These are phyloP conservation scores for Marcusenius ussheri DNA, from an alignment of 2,113 vertebrate genomes.

Conservation along the genomic window DNA sequence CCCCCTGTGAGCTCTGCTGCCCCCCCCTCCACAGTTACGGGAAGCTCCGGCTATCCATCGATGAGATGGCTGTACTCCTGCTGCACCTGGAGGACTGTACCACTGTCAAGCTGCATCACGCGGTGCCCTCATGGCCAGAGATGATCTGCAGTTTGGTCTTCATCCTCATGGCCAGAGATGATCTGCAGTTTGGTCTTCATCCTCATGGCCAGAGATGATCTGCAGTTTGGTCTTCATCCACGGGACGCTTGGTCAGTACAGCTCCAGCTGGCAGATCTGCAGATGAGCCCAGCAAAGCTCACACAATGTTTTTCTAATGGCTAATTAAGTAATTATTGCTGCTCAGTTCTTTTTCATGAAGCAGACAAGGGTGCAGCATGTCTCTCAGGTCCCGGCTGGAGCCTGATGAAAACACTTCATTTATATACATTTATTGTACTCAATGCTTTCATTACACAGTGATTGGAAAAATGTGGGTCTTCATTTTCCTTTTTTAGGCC, in stretches of 20 bases:
- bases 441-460: neutral
- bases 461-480: neutral
- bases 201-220: too few species aligned
- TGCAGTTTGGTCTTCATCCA: neutral
- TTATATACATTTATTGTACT: neutral
- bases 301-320: neutral
- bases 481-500: neutral
- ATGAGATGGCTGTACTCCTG: neutral
- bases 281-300: neutral
- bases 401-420: neutral
- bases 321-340: neutral
- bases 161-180: too few species aligned
- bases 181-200: neutral
- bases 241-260: neutral
- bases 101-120: neutral
- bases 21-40: neutral
- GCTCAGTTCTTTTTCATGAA: neutral
- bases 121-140: neutral
- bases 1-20: neutral
- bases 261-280: neutral
- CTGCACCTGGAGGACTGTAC: neutral
- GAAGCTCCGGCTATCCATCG: neutral
- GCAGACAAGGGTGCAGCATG: neutral
- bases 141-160: neutral
- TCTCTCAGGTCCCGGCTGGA: neutral